phyloP scores from a whole-genome alignment of 2,113 vertebrate species.

The Gymnocephalus cernua region DNA sequence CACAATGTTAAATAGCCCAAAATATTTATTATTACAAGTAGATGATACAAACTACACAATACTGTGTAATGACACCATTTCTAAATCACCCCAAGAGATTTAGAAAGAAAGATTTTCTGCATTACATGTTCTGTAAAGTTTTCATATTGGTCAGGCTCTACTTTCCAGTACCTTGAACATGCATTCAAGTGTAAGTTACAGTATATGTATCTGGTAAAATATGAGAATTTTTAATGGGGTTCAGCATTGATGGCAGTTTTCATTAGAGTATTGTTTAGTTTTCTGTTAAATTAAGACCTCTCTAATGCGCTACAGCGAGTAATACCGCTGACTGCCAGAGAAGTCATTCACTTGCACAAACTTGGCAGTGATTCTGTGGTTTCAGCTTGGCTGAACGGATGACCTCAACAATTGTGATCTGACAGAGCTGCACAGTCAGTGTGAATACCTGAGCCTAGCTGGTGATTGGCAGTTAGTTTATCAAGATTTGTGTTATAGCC shows the following conservation, averaged over 20 bases:
- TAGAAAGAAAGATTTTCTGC: too few species aligned
- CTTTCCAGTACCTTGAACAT: neutral
- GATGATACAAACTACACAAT: neutral
- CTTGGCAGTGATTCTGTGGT: conserved; percentile 59
- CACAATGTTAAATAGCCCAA: neutral
- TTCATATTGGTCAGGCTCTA: too few species aligned
- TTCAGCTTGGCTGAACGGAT: conserved; percentile 50
- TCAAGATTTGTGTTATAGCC: conserved; percentile 1
- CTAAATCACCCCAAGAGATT: too few species aligned
- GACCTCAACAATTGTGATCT: conserved; percentile 65
- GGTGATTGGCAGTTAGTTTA: conserved; percentile 39
- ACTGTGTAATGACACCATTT: neutral
- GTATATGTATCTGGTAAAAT: neutral
- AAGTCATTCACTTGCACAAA: conserved; percentile 44
- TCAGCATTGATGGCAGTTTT: neutral
- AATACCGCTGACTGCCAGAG: conserved; percentile 36
- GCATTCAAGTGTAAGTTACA: neutral
- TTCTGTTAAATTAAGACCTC: conserved; percentile 29
- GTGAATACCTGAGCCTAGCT: conserved; percentile 52
- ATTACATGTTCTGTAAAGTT: too few species aligned
- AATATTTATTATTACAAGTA: too few species aligned
- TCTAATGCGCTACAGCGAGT: conserved; percentile 15
- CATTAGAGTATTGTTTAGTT: conserved; percentile 14
- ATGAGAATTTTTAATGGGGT: neutral
- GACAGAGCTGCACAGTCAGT: conserved; percentile 54